Conservation (phyloP, 2,797 vertebrate genomes). For the Megalops cyprinoides region DNA sequence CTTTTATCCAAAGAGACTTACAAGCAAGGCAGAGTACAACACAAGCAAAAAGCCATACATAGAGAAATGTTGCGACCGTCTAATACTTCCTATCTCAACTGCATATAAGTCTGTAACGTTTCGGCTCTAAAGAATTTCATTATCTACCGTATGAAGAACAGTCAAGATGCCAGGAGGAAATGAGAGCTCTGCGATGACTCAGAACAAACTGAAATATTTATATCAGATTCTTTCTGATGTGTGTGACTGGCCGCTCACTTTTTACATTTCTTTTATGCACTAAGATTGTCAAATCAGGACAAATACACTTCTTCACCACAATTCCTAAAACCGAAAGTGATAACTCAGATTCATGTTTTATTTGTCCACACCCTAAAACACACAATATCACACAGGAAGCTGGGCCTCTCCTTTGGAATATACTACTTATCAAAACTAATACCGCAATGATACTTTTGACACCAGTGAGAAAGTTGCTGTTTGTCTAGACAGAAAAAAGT, state of each 20-base stretch:
- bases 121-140: not conserved
- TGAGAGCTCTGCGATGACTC: not conserved
- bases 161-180: not conserved
- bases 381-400: not conserved
- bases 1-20: too few relatives aligned
- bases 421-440: not conserved
- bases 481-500: slow-evolving; percentile 7
- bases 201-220: not conserved
- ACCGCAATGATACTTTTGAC: not conserved
- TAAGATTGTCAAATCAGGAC: not conserved
- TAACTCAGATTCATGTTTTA: not conserved
- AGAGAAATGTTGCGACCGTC: not conserved
- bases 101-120: too few relatives aligned
- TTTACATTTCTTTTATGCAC: not conserved
- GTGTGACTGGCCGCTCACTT: not conserved
- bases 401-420: not conserved
- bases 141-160: not conserved
- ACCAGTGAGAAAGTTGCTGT: not conserved
- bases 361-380: not conserved
- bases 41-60: too few relatives aligned
- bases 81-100: not conserved
- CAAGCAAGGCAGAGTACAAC: too few relatives aligned
- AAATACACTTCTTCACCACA: not conserved
- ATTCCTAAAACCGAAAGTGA: not conserved
- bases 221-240: not conserved